phyloP scores from a whole-genome alignment of 1,140 invertebrate species.

The Megathymus violae region DNA sequence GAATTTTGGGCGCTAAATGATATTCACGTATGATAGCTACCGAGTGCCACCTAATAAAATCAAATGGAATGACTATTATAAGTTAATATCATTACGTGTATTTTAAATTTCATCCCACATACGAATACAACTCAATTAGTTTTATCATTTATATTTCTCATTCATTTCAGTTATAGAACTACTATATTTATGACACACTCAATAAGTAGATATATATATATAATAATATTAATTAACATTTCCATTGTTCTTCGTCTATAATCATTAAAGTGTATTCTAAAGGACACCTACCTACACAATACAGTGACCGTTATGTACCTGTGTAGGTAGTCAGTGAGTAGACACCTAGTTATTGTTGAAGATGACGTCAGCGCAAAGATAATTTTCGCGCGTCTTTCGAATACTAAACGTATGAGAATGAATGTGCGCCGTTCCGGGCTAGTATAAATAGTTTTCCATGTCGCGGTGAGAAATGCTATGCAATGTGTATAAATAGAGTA shows the following conservation, averaged over 20 bases:
- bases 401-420: conserved; percentile 17
- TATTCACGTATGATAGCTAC: too few species aligned
- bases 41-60: too few species aligned
- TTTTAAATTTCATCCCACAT: too few species aligned
- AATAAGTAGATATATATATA: background rate
- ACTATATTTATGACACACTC: too few species aligned
- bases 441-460: conserved; percentile 46
- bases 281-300: background rate
- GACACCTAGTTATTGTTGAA: background rate
- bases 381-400: conserved; percentile 21
- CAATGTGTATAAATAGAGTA: conserved; percentile 79
- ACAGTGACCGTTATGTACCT: background rate
- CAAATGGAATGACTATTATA: too few species aligned
- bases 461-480: conserved; percentile 66
- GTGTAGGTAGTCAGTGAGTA: background rate
- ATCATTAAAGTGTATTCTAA: background rate
- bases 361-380: conserved; percentile 5
- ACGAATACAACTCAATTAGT: too few species aligned
- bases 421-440: conserved; percentile 24
- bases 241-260: background rate
- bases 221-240: background rate
- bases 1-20: too few species aligned
- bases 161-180: too few species aligned
- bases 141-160: too few species aligned
- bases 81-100: too few species aligned